Base-by-base conservation (phyloP, 2,113 vertebrate genomes). In the Datnioides undecimradiatus region DNA sequence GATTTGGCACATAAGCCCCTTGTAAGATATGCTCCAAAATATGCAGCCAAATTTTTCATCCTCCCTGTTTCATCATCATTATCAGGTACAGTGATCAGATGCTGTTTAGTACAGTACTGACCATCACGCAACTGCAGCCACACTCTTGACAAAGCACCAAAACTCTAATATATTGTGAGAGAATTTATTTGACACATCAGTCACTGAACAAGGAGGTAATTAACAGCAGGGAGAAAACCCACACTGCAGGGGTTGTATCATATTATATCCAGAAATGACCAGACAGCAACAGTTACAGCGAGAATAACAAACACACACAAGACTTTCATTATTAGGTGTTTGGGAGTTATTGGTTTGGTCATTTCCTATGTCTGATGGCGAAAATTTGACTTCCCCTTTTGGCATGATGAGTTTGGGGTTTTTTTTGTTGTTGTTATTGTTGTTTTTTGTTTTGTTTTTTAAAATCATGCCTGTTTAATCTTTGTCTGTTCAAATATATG, bases 1-100 rank as follows among this genome's bases (percentile, higher is more conserved):
- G 84, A 90, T 87, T 91, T 86, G 77, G 78, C 79, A 76, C 76
- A 87, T 91, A 92, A 90, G 83, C 86, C 87, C 81, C 87, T 90
- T 83, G 80, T 91, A 89, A 73, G 82, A 89, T 80, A 80, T 84
- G 72, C 75, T 83, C 75, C 79, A 79, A 85, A 91, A 90, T 91
- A 89, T 90, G 57, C 78, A 89, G 69, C 78, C 84, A 88, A 83
- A 88, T 68, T 87, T 82, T 80, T 87, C 60, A 89, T 85, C 84
- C 70, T 71, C 83, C 60, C 67, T 75, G 76, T 78, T 77, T 85
- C 76, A 73, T 86, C 76, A 84, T 88, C 87, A 87, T 89, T 87
- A 90, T 84, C 88, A 87, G 72, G 76, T 85, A 87, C 84, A 85
- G 71, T 82, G 76, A 93, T 91, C 84, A 88, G 69, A 84, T 75